phyloP scores from a whole-genome alignment of 2,888 invertebrate genomes.

The Alsophila aescularia region DNA sequence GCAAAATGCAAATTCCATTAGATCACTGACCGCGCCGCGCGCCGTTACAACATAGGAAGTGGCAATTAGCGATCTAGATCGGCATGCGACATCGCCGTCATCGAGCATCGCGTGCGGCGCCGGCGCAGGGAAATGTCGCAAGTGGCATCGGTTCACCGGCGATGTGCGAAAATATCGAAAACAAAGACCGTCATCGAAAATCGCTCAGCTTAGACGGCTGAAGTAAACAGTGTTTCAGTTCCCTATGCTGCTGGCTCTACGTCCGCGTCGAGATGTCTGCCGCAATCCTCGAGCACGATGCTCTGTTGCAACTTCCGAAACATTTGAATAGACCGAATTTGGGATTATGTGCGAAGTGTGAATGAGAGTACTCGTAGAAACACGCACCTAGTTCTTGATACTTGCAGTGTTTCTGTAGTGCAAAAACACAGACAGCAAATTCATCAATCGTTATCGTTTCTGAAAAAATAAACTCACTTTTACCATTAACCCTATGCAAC shows the following conservation, averaged over 20 bases:
- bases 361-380: too few relatives aligned
- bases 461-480: too few relatives aligned
- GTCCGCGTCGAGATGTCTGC: background rate
- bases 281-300: background rate
- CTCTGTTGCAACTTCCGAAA: background rate
- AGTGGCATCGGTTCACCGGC: background rate
- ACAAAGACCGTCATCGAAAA: background rate
- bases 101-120: constrained; percentile 18
- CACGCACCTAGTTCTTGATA: too few relatives aligned
- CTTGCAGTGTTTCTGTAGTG: too few relatives aligned
- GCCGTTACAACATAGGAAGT: constrained; percentile 29
- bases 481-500: too few relatives aligned
- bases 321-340: background rate
- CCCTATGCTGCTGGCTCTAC: background rate
- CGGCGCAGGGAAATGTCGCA: constrained; percentile 14
- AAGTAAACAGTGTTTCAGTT: background rate
- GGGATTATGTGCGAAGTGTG: too few relatives aligned
- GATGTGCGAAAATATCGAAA: background rate
- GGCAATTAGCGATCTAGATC: constrained; percentile 28
- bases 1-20: constrained; percentile 26
- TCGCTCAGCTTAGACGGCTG: background rate
- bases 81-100: constrained; percentile 15
- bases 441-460: too few relatives aligned
- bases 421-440: too few relatives aligned
- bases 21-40: constrained; percentile 31